These are phyloP conservation scores for Microchrysa polita DNA, from an alignment of 2,888 invertebrate genomes.

Conservation along the genomic window DNA sequence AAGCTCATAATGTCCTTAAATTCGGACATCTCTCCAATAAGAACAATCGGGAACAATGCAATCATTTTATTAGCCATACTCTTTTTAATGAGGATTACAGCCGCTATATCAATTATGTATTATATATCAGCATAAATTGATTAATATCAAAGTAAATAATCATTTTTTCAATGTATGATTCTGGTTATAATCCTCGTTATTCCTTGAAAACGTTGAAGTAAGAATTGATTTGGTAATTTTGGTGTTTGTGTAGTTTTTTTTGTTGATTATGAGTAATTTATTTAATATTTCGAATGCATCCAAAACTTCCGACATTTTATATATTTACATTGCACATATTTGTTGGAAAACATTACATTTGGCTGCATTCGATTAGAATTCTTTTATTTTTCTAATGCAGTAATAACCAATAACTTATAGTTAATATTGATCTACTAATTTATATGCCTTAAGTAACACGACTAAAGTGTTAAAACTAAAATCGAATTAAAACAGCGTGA, in stretches of 20 bases:
- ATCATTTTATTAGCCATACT: slow-evolving; percentile 44
- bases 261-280: slow-evolving; percentile 53
- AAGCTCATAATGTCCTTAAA: too few relatives aligned
- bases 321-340: neutral
- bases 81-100: neutral
- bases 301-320: slow-evolving; percentile 1
- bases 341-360: slow-evolving; percentile 52
- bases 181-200: too few relatives aligned
- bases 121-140: too few relatives aligned
- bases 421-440: slow-evolving; percentile 47
- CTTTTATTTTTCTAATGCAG: slow-evolving; percentile 41
- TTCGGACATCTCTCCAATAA: too few relatives aligned
- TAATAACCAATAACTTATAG: slow-evolving; percentile 48
- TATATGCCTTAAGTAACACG: slow-evolving; percentile 32
- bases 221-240: slow-evolving; percentile 52
- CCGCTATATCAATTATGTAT: too few relatives aligned
- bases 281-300: slow-evolving; percentile 9
- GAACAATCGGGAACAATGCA: neutral
- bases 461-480: too few relatives aligned
- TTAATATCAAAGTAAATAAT: too few relatives aligned
- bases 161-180: too few relatives aligned
- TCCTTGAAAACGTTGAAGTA: slow-evolving; percentile 45
- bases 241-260: slow-evolving; percentile 61
- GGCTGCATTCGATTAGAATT: slow-evolving; percentile 32
- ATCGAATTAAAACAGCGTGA: too few relatives aligned